A percentile compares a stretch with the other conserved stretches of the same genome.
phyloP scores from a whole-genome alignment of 2,113 vertebrate species.

The Hypocryptadius cinnamomeus region DNA sequence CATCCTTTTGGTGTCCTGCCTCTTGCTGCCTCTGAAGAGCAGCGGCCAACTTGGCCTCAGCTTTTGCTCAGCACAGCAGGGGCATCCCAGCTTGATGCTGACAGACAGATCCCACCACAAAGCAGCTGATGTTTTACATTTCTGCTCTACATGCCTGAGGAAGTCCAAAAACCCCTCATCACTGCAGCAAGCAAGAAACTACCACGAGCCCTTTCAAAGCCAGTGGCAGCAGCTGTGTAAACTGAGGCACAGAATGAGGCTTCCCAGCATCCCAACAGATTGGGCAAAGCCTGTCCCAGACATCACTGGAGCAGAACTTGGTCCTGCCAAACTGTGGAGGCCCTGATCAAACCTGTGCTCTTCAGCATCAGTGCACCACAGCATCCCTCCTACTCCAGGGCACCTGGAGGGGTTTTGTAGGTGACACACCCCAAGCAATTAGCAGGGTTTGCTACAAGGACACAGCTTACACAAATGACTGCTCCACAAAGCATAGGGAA shows the following conservation, averaged over 20 bases:
- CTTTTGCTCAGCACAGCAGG: not conserved
- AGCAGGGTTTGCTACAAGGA: not conserved
- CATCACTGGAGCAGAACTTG: accelerated
- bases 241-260: not conserved
- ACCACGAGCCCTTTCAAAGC: not conserved
- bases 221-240: not conserved
- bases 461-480: not conserved
- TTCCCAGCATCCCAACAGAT: not conserved
- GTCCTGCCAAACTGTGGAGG: not conserved
- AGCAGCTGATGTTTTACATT: not conserved
- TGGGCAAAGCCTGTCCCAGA: not conserved
- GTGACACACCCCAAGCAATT: not conserved
- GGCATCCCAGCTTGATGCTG: not conserved
- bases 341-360: not conserved
- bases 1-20: not conserved
- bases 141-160: not conserved
- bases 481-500: not conserved
- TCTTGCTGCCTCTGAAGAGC: not conserved
- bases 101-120: not conserved
- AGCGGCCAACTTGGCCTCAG: not conserved
- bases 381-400: not conserved
- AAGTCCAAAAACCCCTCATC: not conserved
- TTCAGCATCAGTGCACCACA: not conserved
- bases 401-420: not conserved
- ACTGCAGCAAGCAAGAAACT: not conserved